Conservation (phyloP, 2,113 vertebrate species). For the Eudorcas thomsonii region DNA sequence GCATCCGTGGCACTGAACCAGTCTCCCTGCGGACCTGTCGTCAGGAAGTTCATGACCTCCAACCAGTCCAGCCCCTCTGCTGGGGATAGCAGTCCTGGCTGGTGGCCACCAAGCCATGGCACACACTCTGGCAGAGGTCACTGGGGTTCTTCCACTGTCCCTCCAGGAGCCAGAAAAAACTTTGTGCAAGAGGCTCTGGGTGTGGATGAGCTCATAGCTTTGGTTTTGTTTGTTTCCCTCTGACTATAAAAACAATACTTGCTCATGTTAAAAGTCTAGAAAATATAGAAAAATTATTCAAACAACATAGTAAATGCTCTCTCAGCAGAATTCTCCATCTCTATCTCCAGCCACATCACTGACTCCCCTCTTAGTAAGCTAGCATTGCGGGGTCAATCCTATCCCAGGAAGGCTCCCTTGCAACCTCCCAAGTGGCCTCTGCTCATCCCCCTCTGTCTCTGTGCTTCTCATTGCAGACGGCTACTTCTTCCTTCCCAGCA, state of each 20-base stretch:
- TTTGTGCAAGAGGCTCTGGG: background rate
- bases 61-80: conserved; percentile 80
- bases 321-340: background rate
- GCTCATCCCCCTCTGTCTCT: background rate
- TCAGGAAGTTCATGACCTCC: conserved; percentile 74
- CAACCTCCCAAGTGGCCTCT: background rate
- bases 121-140: conserved; percentile 84
- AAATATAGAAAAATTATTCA: background rate
- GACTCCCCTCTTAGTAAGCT: background rate
- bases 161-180: conserved; percentile 23
- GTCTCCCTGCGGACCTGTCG: conserved; percentile 82
- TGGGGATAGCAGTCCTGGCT: conserved; percentile 84
- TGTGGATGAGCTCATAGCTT: background rate
- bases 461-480: background rate
- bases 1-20: conserved; percentile 73
- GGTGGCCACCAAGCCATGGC: conserved; percentile 70
- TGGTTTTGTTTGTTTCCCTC: background rate
- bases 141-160: conserved; percentile 58
- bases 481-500: background rate
- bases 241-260: background rate
- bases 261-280: background rate
- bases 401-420: background rate
- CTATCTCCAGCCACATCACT: too few relatives aligned
- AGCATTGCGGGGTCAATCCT: background rate
- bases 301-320: background rate